Conservation (phyloP, 2,888 invertebrate species). For the Sphecodes monilicornis region DNA sequence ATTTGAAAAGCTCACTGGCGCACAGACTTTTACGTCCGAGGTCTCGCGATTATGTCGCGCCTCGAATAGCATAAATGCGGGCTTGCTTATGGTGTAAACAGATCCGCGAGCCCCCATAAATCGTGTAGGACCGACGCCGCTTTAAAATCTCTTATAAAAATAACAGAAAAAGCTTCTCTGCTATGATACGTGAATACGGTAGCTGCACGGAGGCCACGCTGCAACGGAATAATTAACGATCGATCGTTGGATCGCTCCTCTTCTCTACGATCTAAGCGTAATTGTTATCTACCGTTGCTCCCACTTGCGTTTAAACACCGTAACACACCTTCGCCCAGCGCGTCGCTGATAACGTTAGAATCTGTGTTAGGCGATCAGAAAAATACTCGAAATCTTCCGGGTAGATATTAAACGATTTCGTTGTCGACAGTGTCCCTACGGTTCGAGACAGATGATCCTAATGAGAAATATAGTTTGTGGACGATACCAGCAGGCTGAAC, state of each 20-base stretch:
- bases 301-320: not conserved
- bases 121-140: constrained; percentile 39
- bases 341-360: not conserved
- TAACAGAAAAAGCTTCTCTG: constrained; percentile 55
- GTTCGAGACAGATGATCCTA: not conserved
- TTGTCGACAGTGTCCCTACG: not conserved
- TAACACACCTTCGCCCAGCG: not conserved
- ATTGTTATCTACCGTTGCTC: constrained; percentile 8
- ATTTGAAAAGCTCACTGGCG: not conserved
- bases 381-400: not conserved
- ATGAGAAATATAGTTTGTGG: not conserved
- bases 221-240: constrained; percentile 51
- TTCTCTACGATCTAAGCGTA: constrained; percentile 41
- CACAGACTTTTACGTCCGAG: not conserved
- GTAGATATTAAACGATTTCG: not conserved
- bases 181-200: constrained; percentile 39
- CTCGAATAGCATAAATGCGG: not conserved
- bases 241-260: constrained; percentile 37
- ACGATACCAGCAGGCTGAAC: not conserved
- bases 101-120: not conserved
- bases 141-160: constrained; percentile 58
- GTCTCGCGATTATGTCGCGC: not conserved
- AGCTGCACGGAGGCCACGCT: constrained; percentile 36
- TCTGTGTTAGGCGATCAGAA: not conserved
- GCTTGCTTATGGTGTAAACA: not conserved